These are phyloP conservation scores for Spatulosminthurus flaviceps DNA, from an alignment of 2,888 invertebrate genomes.

Conservation along the genomic window DNA sequence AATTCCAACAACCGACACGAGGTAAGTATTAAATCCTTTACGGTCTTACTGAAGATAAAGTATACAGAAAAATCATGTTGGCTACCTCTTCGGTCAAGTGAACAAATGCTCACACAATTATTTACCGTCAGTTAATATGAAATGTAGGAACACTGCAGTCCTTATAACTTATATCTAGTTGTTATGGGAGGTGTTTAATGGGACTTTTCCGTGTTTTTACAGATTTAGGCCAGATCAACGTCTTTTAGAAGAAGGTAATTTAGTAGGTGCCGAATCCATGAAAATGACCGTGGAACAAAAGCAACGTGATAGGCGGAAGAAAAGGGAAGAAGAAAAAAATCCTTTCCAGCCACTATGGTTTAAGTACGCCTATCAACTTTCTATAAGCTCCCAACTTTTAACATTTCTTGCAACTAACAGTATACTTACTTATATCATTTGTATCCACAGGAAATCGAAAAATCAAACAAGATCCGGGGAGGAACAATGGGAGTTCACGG, in stretches of 20 bases:
- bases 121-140: too few relatives aligned
- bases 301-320: conserved; percentile 77
- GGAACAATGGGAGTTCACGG: conserved; percentile 77
- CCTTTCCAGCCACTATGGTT: conserved; percentile 71
- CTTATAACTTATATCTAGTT: too few relatives aligned
- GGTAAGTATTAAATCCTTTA: conserved; percentile 48
- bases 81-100: too few relatives aligned
- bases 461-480: conserved; percentile 68
- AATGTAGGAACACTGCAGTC: too few relatives aligned
- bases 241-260: conserved; percentile 78
- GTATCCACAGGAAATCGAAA: conserved; percentile 66
- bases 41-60: not conserved
- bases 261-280: conserved; percentile 76
- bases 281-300: conserved; percentile 78
- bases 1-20: conserved; percentile 79
- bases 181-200: too few relatives aligned
- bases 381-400: too few relatives aligned
- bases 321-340: conserved; percentile 71
- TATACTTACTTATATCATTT: not conserved
- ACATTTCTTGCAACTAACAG: not conserved
- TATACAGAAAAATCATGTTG: not conserved
- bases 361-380: conserved; percentile 68
- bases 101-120: too few relatives aligned
- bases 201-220: conserved; percentile 6
- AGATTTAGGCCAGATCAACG: conserved; percentile 80